Conservation (phyloP, 2,113 vertebrate genomes). For the Takifugu flavidus region DNA sequence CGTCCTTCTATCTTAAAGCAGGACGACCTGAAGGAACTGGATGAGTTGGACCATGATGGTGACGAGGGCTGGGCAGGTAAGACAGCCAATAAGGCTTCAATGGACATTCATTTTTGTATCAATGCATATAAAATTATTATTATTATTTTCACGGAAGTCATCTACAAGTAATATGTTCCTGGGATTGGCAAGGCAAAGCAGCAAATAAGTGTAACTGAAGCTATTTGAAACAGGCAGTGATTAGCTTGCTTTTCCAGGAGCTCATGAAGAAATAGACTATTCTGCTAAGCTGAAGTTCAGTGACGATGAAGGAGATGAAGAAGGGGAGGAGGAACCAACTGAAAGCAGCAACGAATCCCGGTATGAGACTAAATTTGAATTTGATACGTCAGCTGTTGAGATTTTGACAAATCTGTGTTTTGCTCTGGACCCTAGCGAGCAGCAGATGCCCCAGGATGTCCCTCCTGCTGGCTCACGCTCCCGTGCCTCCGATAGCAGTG, state of each 20-base stretch:
- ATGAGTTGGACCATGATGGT: constrained; percentile 89
- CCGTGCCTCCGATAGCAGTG: constrained; percentile 67
- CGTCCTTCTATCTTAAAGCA: constrained; percentile 91
- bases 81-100: background rate
- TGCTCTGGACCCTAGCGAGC: constrained; percentile 47
- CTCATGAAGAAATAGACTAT: constrained; percentile 93
- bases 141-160: too few species aligned
- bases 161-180: background rate
- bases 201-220: too few species aligned
- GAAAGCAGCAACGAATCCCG: constrained; percentile 69
- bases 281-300: constrained; percentile 93
- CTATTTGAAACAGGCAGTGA: background rate
- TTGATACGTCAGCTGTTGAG: background rate
- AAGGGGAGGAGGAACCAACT: constrained; percentile 80
- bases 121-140: too few species aligned
- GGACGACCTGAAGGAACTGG: constrained; percentile 92
- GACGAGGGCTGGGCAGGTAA: constrained; percentile 94
- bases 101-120: too few species aligned
- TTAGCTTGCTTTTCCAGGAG: constrained; percentile 68
- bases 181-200: background rate
- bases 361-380: constrained; percentile 55
- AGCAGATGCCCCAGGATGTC: constrained; percentile 66
- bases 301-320: constrained; percentile 89
- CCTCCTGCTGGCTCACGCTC: constrained; percentile 54
- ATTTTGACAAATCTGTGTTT: background rate